These are phyloP conservation scores for Noctuana brunneofusca DNA, from an alignment of 2,888 invertebrate species.

Conservation along the genomic window DNA sequence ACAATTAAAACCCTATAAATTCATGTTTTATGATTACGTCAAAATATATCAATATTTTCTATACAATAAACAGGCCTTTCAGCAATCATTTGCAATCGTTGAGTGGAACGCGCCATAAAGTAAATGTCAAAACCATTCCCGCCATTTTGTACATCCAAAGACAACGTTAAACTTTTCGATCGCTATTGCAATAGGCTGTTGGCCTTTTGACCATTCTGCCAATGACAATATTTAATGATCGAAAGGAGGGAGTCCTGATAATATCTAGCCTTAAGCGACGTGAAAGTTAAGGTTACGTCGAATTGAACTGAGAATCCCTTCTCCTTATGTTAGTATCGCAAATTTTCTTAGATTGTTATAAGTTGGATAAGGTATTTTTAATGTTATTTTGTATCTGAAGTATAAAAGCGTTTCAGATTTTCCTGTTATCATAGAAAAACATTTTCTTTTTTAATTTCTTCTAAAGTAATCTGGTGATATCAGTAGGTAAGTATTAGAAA, in stretches of 20 bases:
- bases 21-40: no score
- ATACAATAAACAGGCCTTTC: background rate
- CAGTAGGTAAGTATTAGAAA: no score
- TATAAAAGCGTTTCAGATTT: no score
- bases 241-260: background rate
- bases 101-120: no score
- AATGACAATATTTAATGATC: background rate
- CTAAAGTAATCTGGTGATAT: no score
- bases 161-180: background rate
- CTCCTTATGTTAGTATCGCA: background rate
- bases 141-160: constrained; percentile 11
- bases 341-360: no score
- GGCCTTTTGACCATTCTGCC: constrained; percentile 7
- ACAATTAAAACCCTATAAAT: no score
- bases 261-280: background rate
- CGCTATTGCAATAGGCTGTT: background rate
- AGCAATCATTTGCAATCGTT: background rate
- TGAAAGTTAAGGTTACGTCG: constrained; percentile 6
- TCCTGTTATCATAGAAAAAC: no score
- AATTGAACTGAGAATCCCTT: background rate
- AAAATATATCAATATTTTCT: no score
- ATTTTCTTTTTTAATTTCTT: no score
- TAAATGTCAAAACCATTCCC: constrained; percentile 1
- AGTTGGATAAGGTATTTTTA: no score
- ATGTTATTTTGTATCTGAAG: background rate